Conservation (phyloP, 2,797 vertebrate genomes). For the Cetoscarus ocellatus region DNA sequence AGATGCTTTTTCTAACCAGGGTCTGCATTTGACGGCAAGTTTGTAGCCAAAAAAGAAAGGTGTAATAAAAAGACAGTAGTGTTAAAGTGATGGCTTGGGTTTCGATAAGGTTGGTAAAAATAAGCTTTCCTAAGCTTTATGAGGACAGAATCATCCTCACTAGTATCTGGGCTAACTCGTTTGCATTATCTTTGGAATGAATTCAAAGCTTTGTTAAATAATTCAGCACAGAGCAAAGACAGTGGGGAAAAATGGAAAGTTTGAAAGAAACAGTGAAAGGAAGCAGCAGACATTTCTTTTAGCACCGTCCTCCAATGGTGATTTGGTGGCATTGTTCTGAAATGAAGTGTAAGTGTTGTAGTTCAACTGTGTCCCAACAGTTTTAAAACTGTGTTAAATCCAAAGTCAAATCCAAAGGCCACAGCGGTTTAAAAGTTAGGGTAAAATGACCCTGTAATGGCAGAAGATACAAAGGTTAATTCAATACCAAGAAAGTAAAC, state of each 20-base stretch:
- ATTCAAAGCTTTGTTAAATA: not conserved
- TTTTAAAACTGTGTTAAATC: no score
- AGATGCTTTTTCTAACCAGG: not conserved
- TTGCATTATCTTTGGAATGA: not conserved
- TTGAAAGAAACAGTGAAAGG: not conserved
- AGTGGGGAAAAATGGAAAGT: not conserved
- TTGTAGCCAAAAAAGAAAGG: no score
- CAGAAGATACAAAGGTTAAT: not conserved
- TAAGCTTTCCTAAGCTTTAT: not conserved
- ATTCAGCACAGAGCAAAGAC: not conserved
- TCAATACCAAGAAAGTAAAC: not conserved
- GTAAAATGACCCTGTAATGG: not conserved
- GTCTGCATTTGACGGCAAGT: not conserved
- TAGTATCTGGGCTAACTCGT: not conserved
- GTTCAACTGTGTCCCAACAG: no score
- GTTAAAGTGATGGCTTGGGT: no score
- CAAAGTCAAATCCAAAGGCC: no score
- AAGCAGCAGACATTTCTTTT: not conserved
- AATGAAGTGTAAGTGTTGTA: no score
- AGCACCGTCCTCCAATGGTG: no score
- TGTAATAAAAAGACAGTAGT: not conserved
- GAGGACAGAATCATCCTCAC: not conserved
- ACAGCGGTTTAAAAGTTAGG: no score
- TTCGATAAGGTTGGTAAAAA: not conserved
- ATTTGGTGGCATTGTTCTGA: no score